Base-by-base conservation (phyloP, 2,888 invertebrate species). In the Choreutis nemorana region DNA sequence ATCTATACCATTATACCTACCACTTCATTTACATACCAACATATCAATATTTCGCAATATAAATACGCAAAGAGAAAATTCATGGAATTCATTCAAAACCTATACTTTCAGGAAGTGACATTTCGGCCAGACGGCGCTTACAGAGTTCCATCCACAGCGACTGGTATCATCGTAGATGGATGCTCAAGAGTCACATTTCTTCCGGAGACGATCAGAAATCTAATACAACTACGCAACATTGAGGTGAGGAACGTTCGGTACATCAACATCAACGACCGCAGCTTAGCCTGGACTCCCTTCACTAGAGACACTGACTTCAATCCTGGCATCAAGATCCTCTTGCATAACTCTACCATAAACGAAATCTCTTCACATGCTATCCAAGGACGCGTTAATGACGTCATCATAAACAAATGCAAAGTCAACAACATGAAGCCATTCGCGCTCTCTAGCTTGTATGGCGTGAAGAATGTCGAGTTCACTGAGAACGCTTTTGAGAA, bases 371-470 rank as follows among this genome's bases (percentile, higher is more conserved):
- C 84, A 16, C 77, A 84, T 43, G 83, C 87, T 16, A 85, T 91
- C 48, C 84, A 84, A 49, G 91, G 91, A 3, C 83, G 86, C 37
- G 82, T 90, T 35, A 85, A 86, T 47, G 84, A 85, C 42, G 83
- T 91, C 38, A 62, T 71, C 31, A 84, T 92, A 35, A 80, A 81
- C 31, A 73, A 83, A 39, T 84, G 86, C 28, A 73, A 60, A 33
- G 81, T 92, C 31, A 80, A 81, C 13, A 72, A 72, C 31, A 72
- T 91, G 33, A 81, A 81, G 43, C 83, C 90, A 1, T 90, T 87
- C 56, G 88, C 90, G 0, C 89, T 92, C 53, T 87, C 88, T 34
- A 89, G 87, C 55, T 80, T 90, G 23, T 75, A 81, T 26, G 83
- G 84, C 42, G 83, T 84, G 28, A 83, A 86, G 42, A 82, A 77